Evolutionary conservation across 1,140 invertebrate genomes (phyloP).

Genomic region (Procambarus clarkii): DNA sequence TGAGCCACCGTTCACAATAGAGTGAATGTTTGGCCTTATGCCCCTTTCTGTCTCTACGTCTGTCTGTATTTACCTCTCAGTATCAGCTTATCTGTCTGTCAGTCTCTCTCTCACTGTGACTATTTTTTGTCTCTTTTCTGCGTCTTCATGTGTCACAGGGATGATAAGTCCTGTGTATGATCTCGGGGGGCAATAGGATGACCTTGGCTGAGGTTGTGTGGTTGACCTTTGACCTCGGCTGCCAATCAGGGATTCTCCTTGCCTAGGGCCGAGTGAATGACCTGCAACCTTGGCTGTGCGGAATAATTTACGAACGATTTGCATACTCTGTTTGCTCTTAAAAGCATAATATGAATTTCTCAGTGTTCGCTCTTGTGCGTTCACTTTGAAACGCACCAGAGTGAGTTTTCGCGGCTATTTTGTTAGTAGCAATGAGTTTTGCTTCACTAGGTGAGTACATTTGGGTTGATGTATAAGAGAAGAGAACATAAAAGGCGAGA

Average conservation of each 20-base stretch:
- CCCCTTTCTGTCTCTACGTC: neutral
- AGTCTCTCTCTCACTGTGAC: neutral
- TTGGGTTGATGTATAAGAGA: no score
- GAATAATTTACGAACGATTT: no score
- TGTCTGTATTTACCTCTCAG: neutral
- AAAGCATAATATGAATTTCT: no score
- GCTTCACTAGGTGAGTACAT: no score
- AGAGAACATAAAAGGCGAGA: no score
- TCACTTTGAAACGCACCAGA: no score
- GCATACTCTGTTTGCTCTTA: no score
- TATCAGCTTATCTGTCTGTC: neutral
- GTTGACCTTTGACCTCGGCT: neutral
- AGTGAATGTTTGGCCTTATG: neutral
- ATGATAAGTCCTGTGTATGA: neutral
- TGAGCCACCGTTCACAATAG: neutral
- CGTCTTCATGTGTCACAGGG: neutral
- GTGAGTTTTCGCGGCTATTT: no score
- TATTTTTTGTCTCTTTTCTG: neutral
- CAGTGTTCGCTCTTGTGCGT: no score
- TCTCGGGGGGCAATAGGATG: neutral
- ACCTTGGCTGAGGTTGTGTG: neutral
- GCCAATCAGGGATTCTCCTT: neutral
- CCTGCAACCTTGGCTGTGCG: neutral
- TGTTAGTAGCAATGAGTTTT: no score
- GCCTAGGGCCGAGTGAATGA: neutral